A percentile compares a stretch with the other conserved stretches of the same genome.
These are phyloP conservation scores for Anorthoa munda DNA, from an alignment of 2,888 invertebrate genomes.

Conservation along the genomic window DNA sequence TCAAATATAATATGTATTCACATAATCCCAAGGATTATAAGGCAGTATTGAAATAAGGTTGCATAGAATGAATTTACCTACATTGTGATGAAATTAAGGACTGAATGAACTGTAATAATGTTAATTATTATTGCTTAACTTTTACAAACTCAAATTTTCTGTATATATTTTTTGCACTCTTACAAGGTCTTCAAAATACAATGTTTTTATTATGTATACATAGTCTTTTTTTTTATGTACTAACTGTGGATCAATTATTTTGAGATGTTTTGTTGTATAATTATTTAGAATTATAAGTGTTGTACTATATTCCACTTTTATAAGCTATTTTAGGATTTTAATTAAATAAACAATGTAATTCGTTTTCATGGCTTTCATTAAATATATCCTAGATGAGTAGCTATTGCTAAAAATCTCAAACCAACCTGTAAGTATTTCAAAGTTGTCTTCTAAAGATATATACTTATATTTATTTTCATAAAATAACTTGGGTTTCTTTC, in stretches of 20 bases:
- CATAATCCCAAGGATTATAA: slow-evolving; percentile 81
- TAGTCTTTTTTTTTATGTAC: slow-evolving; percentile 77
- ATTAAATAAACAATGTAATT: slow-evolving; percentile 86
- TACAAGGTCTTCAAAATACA: slow-evolving; percentile 75
- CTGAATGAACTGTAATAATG: slow-evolving; percentile 78
- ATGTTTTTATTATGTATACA: slow-evolving; percentile 77
- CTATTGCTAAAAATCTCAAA: slow-evolving; percentile 28
- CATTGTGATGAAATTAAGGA: slow-evolving; percentile 85
- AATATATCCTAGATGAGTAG: slow-evolving; percentile 35
- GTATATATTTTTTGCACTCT: slow-evolving; percentile 81
- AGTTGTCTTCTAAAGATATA: slow-evolving; percentile 16
- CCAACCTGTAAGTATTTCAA: slow-evolving; percentile 58
- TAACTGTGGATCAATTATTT: slow-evolving; percentile 84
- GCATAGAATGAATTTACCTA: slow-evolving; percentile 81
- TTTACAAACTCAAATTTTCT: slow-evolving; percentile 69
- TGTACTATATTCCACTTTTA: slow-evolving; percentile 89
- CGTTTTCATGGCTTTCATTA: slow-evolving; percentile 73
- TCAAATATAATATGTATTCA: slow-evolving; percentile 56
- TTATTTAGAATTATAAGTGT: slow-evolving; percentile 81
- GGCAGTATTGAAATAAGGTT: slow-evolving; percentile 67
- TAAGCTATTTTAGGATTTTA: slow-evolving; percentile 82
- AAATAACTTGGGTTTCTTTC: slow-evolving; percentile 18
- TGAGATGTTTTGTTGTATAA: slow-evolving; percentile 82
- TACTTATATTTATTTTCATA: slow-evolving; percentile 5
- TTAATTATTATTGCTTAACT: slow-evolving; percentile 60